Percentiles rank a stretch among this genome's conserved stretches.
Conservation (phyloP, 2,888 invertebrate species). For the Seladonia tumulorum region DNA sequence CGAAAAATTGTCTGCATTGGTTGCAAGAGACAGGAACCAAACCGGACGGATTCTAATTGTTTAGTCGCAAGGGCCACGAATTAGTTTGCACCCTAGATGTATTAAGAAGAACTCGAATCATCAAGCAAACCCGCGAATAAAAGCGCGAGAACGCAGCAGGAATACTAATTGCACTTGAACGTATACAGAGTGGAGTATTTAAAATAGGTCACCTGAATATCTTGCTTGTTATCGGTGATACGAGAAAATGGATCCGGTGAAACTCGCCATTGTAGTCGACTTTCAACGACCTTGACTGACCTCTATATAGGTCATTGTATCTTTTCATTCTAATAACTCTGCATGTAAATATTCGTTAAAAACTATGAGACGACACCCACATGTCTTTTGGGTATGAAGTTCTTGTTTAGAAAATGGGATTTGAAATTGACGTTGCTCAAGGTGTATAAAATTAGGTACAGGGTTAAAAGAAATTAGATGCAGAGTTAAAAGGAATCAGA, state of each 20-base stretch:
- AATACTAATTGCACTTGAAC: constrained; percentile 32
- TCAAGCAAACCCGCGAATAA: constrained; percentile 3
- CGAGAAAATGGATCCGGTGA: neutral
- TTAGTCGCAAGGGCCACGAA: neutral
- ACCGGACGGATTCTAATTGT: neutral
- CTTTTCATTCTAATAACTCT: too few relatives aligned
- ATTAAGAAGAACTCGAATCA: neutral
- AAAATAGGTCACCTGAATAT: neutral
- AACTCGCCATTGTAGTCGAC: neutral
- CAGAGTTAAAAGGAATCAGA: too few relatives aligned
- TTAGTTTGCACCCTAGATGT: neutral
- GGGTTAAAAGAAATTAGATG: too few relatives aligned
- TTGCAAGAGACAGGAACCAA: too few relatives aligned
- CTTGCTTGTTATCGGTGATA: neutral
- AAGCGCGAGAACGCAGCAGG: neutral
- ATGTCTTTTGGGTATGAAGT: too few relatives aligned
- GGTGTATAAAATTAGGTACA: too few relatives aligned
- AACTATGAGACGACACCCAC: neutral
- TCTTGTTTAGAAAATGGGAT: neutral
- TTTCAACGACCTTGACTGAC: neutral
- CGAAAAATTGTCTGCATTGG: neutral
- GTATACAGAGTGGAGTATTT: neutral
- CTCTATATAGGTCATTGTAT: neutral
- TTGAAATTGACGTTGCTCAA: too few relatives aligned
- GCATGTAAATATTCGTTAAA: neutral